Evolutionary conservation across 1,140 invertebrate genomes (phyloP).

Genomic region (Drosophila ogumai): DNA sequence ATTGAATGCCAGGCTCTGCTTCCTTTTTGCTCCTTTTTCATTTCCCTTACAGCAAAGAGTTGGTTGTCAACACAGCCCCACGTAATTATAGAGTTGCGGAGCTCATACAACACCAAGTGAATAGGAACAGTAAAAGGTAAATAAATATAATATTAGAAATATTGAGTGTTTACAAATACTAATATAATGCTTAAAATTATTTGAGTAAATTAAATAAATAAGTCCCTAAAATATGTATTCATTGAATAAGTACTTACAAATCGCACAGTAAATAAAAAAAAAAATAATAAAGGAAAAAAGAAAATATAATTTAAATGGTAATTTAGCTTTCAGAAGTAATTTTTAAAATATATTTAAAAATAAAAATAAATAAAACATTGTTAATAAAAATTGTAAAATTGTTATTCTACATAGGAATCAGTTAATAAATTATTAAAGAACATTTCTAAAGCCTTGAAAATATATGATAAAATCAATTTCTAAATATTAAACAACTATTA

Average conservation of each 20-base stretch:
- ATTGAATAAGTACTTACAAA: too few species aligned
- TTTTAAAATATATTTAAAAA: too few species aligned
- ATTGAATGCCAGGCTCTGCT: conserved; percentile 13
- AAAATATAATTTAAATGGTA: too few species aligned
- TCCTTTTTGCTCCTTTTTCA: conserved; percentile 2
- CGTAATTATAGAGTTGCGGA: conserved; percentile 66
- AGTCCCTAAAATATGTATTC: too few species aligned
- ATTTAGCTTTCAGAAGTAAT: too few species aligned
- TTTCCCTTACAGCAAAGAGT: conserved; percentile 21
- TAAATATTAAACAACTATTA: background rate
- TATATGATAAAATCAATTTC: background rate
- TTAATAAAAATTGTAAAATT: too few species aligned
- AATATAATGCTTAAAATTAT: background rate
- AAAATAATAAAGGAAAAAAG: too few species aligned
- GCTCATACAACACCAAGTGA: conserved; percentile 30
- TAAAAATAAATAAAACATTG: too few species aligned
- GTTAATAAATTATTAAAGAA: too few species aligned
- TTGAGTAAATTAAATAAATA: background rate
- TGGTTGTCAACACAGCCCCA: conserved; percentile 67
- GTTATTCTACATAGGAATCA: too few species aligned
- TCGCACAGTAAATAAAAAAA: too few species aligned
- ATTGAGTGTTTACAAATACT: background rate
- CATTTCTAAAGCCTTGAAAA: too few species aligned
- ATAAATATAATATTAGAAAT: background rate
- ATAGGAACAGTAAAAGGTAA: conserved; percentile 11